phyloP scores from a whole-genome alignment of 2,797 vertebrate genomes.

The Miichthys miiuy region DNA sequence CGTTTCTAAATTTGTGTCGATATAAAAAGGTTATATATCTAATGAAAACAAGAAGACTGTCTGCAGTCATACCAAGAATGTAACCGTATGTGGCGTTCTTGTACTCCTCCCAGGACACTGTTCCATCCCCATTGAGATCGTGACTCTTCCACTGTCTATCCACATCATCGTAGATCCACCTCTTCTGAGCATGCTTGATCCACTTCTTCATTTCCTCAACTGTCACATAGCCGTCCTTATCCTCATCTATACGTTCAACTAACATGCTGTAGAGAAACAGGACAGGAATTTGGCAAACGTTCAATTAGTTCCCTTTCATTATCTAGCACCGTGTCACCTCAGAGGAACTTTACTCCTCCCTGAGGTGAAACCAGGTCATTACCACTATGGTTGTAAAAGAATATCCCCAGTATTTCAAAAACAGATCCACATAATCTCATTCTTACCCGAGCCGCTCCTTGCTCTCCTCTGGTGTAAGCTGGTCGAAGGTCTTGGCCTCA shows the following conservation, averaged over 20 bases:
- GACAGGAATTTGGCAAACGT: constrained; percentile 1
- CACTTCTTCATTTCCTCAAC: constrained; percentile 94
- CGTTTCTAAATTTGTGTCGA: background rate
- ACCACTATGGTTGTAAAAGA: background rate
- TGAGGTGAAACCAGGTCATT: constrained; percentile 25
- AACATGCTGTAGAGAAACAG: constrained; percentile 88
- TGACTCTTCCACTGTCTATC: constrained; percentile 98
- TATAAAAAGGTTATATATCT: too few species aligned
- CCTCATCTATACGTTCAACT: constrained; percentile 94
- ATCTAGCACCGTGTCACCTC: background rate
- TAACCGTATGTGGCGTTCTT: constrained; percentile 98
- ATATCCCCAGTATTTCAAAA: background rate
- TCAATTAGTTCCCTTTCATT: background rate
- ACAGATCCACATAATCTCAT: background rate
- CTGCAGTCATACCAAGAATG: constrained; percentile 88
- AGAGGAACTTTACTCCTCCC: constrained; percentile 7
- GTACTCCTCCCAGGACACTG: constrained; percentile 98
- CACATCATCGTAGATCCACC: constrained; percentile 98
- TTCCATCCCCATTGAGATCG: constrained; percentile 93
- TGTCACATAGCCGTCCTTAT: constrained; percentile 94
- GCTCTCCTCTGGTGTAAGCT: constrained; percentile 98
- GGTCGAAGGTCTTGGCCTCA: constrained; percentile 96
- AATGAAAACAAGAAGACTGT: background rate
- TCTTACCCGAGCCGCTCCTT: constrained; percentile 95
- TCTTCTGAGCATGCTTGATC: constrained; percentile 98